Conservation (phyloP, 1,140 invertebrate species). For the Leptonema lineaticorne region DNA sequence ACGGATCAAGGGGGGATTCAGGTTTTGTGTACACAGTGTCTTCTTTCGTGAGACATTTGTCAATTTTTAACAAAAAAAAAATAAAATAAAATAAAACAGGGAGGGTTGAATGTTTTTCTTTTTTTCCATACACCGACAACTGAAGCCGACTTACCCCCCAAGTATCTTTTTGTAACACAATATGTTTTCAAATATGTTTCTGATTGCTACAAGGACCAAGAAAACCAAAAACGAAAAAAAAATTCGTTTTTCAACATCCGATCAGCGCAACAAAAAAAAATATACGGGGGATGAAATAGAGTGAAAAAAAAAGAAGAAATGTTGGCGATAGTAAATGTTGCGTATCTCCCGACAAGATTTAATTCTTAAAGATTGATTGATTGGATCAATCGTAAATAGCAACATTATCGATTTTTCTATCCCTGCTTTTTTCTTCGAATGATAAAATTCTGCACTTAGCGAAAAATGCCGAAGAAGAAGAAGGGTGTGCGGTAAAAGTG, state of each 20-base stretch:
- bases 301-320: too few species aligned
- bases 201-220: slow-evolving; percentile 24
- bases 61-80: too few species aligned
- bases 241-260: slow-evolving; percentile 6
- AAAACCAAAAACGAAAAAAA: slow-evolving; percentile 1
- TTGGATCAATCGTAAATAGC: neutral
- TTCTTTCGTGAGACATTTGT: slow-evolving; percentile 29
- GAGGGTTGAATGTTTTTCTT: neutral
- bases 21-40: slow-evolving; percentile 24
- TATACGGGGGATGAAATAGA: too few species aligned
- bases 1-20: slow-evolving; percentile 4
- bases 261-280: neutral
- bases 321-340: too few species aligned
- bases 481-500: too few species aligned
- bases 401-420: neutral
- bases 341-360: slow-evolving; percentile 6
- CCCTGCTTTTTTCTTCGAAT: too few species aligned
- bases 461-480: too few species aligned
- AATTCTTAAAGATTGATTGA: slow-evolving; percentile 1
- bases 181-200: slow-evolving; percentile 28
- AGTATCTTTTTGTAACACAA: slow-evolving; percentile 15
- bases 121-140: neutral
- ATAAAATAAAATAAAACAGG: too few species aligned
- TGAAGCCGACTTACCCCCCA: neutral
- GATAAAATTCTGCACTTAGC: too few species aligned